phyloP scores from a whole-genome alignment of 2,888 invertebrate genomes.

The Sceliomorpha sp. region DNA sequence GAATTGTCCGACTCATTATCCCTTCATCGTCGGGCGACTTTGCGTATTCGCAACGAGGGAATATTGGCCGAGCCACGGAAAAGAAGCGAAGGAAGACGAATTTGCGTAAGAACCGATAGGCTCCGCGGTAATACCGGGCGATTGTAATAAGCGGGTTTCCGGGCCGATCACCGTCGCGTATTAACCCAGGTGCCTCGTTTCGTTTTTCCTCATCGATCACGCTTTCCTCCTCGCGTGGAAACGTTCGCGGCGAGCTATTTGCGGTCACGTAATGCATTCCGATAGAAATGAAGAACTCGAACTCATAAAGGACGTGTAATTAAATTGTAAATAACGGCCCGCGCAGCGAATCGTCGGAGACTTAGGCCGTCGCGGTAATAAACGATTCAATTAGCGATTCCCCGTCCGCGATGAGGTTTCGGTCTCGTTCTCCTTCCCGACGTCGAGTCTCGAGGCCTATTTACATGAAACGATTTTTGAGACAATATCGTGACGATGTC shows the following conservation, averaged over 20 bases:
- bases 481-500: too few species aligned
- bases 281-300: not conserved
- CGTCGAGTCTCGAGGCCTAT: too few species aligned
- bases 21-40: slow-evolving; percentile 20
- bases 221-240: too few species aligned
- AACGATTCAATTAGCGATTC: slow-evolving; percentile 48
- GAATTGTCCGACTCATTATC: slow-evolving; percentile 23
- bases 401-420: slow-evolving; percentile 12
- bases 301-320: slow-evolving; percentile 24
- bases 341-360: slow-evolving; percentile 9
- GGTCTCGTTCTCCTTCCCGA: too few species aligned
- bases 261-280: too few species aligned
- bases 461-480: too few species aligned
- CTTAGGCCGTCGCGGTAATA: slow-evolving; percentile 25
- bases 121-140: not conserved
- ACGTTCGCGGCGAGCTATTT: too few species aligned
- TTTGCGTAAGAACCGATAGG: not conserved
- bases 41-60: slow-evolving; percentile 12
- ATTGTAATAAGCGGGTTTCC: slow-evolving; percentile 4
- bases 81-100: slow-evolving; percentile 5
- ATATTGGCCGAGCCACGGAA: slow-evolving; percentile 13
- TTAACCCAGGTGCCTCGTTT: too few species aligned
- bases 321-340: slow-evolving; percentile 28
- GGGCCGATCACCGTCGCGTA: too few species aligned
- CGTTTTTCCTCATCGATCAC: too few species aligned